These are phyloP conservation scores for Atopsyche davidsoni DNA, from an alignment of 1,140 invertebrate genomes.

Conservation along the genomic window DNA sequence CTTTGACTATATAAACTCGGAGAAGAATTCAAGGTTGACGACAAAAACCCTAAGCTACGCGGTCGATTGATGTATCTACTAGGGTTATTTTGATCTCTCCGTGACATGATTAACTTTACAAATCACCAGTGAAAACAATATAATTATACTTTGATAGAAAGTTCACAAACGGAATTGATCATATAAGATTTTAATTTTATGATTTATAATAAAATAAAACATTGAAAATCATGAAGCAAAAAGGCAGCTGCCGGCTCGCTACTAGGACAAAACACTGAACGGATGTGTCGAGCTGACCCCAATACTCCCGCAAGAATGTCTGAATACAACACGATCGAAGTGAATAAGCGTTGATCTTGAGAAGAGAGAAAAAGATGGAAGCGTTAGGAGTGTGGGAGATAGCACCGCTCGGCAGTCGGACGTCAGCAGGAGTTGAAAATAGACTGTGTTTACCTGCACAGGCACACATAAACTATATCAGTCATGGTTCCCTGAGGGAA, in stretches of 20 bases:
- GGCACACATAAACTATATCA: not conserved
- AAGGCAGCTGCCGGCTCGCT: no score
- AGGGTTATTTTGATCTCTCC: not conserved
- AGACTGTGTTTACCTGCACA: slow-evolving; percentile 3
- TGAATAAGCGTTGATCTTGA: not conserved
- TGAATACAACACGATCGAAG: no score
- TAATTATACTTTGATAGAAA: no score
- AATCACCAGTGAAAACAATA: not conserved
- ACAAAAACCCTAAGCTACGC: not conserved
- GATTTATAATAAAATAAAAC: no score
- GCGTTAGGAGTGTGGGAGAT: slow-evolving; percentile 4
- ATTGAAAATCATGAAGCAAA: no score
- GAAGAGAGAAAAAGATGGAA: slow-evolving; percentile 5
- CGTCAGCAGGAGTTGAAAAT: slow-evolving; percentile 2
- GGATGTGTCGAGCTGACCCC: no score
- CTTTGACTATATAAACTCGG: not conserved
- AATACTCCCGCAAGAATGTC: no score
- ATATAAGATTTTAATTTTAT: no score
- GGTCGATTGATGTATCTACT: not conserved
- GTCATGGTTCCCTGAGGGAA: no score
- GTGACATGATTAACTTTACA: not conserved
- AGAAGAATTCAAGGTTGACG: not conserved
- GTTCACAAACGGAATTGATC: no score
- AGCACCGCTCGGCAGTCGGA: not conserved
- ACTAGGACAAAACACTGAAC: no score